Evolutionary conservation across 2,113 vertebrate genomes (phyloP), one percentile per base, ranked within the genome.

Genomic region (Bufo bufo): DNA sequence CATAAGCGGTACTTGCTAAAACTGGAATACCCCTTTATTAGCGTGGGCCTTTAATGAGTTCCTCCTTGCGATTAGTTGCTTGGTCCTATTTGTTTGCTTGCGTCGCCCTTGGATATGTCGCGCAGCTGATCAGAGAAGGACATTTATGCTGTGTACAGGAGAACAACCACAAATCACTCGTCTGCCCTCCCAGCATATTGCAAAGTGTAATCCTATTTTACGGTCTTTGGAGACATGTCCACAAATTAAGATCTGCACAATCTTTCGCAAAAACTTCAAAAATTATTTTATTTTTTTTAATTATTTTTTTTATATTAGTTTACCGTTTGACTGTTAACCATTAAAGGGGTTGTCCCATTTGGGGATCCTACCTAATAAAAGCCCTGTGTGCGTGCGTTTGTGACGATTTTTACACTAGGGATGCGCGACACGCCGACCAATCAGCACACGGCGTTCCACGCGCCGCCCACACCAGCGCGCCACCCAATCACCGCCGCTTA

Each of bases 31-130:
- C 8, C 8, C 8, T 17, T 19, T 74, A 49, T 74, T 74, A 33
- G 71, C 71, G 17, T 47, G 43, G 13, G 3, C 33, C 33, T 43
- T 12, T 45, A 45, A 72, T 72, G 33, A 45, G 45, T 47, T 17
- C 43, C 7, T 74, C 71, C 71, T 20, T 75, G 72, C 20, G 17
- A 49, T 75, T 20, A 49, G 45, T 20, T 50, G 43, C 5, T 74
- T 8, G 47, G 45, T 75, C 72, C 20, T 17, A 75, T 75, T 74
- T 49, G 45, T 75, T 75, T 49, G 47, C 16, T 14, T 50, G 45
- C 7, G 8, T 75, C 50, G 45, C 17, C 72, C 72, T 75, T 75
- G 72, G 72, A 75, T 75, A 75, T 75, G 72, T 50, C 72, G 50
- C 72, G 19, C 50, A 20, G 7, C 72, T 75, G 47, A 75, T 75